These are phyloP conservation scores for Aptenodytes patagonicus DNA, from an alignment of 2,113 vertebrate species.

Conservation along the genomic window DNA sequence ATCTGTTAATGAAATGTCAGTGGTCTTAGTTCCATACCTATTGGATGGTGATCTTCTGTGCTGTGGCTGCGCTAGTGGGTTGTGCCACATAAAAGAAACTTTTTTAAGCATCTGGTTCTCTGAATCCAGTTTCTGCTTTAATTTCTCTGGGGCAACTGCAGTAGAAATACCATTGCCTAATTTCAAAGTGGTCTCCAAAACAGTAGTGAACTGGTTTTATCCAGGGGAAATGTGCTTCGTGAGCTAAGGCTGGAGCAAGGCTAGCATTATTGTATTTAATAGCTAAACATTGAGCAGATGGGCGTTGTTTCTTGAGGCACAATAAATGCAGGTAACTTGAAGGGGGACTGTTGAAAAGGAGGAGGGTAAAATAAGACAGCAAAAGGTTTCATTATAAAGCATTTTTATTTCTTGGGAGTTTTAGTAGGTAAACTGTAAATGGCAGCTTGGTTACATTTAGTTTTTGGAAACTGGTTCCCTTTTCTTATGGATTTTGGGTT, in stretches of 20 bases:
- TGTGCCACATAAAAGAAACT: background rate
- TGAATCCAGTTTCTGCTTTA: background rate
- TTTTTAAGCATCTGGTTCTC: background rate
- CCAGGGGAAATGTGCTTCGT: background rate
- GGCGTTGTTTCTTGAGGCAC: background rate
- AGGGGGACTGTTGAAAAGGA: background rate
- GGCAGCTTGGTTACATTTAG: background rate
- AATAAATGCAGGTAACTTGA: background rate
- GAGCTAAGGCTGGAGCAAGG: background rate
- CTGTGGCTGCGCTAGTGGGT: background rate
- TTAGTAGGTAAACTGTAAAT: background rate
- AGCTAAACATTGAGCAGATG: background rate
- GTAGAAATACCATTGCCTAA: background rate
- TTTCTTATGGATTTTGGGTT: background rate
- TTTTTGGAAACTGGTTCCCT: background rate
- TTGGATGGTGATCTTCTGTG: background rate
- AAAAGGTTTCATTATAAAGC: background rate
- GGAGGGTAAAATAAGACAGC: background rate
- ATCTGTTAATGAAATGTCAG: background rate
- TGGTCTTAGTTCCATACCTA: background rate
- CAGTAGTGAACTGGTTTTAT: background rate
- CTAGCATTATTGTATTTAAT: background rate
- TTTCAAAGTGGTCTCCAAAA: background rate
- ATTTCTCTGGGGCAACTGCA: background rate
- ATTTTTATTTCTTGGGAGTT: background rate